Conservation (phyloP, 2,113 vertebrate species). For the Albula glossodonta region DNA sequence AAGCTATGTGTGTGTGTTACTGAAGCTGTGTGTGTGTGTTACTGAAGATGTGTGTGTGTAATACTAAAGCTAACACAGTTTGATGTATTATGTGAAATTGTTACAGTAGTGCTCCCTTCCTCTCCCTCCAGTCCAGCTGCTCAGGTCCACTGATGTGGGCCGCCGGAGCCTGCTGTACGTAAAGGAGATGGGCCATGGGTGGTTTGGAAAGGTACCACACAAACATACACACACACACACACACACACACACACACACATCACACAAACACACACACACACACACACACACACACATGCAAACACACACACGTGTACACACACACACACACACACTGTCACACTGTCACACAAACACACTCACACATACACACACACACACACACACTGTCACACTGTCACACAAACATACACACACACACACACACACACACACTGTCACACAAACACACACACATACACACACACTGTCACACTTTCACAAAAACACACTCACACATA, state of each 20-base stretch:
- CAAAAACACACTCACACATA: not conserved
- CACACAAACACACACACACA: slow-evolving; percentile 29
- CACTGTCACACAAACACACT: no score
- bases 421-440: not conserved
- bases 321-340: no score
- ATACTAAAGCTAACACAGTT: no score
- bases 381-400: not conserved
- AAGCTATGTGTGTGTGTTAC: no score
- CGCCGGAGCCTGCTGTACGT: slow-evolving; percentile 90
- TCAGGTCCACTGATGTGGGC: slow-evolving; percentile 80
- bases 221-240: slow-evolving; percentile 32
- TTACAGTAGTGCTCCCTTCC: not conserved
- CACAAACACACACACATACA: slow-evolving; percentile 30
- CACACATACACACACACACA: not conserved
- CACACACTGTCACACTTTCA: slow-evolving; percentile 37
- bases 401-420: not conserved
- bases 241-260: no score
- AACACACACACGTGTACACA: no score
- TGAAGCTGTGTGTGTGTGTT: no score
- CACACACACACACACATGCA: slow-evolving; percentile 31
- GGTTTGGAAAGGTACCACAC: slow-evolving; percentile 89
- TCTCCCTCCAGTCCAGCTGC: slow-evolving; percentile 76
- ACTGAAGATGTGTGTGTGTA: no score
- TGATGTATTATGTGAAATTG: not conserved
- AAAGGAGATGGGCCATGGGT: slow-evolving; percentile 91